These are phyloP conservation scores for Gracilinanus agilis DNA, from an alignment of 2,113 vertebrate genomes.

Conservation along the genomic window DNA sequence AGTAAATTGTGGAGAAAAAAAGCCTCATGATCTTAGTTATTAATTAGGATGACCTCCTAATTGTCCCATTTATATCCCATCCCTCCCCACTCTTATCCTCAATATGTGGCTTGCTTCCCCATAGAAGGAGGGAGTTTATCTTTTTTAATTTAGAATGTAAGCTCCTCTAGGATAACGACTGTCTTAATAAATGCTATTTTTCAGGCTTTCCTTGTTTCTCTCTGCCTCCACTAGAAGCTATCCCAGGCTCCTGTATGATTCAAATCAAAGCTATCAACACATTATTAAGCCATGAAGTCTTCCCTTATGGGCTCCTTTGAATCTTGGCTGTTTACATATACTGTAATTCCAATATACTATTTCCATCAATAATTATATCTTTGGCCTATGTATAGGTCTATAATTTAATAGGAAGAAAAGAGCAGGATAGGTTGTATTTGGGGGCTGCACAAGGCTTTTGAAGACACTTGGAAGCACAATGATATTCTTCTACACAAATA, in stretches of 20 bases:
- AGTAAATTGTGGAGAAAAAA: background rate
- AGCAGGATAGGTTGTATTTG: background rate
- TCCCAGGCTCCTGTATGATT: background rate
- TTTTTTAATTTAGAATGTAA: background rate
- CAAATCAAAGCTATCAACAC: background rate
- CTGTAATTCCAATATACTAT: background rate
- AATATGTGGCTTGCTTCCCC: background rate
- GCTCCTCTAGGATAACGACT: background rate
- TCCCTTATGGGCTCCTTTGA: background rate
- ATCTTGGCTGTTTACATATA: background rate
- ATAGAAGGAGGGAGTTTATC: background rate
- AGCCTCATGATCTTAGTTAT: background rate
- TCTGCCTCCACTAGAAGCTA: background rate
- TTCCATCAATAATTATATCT: background rate
- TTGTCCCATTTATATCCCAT: background rate
- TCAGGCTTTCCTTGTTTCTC: background rate
- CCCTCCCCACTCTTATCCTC: background rate
- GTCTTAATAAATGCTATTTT: background rate
- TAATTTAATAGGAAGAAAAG: conserved; percentile 1
- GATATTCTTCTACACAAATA: background rate
- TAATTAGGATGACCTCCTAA: background rate
- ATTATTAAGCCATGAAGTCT: background rate
- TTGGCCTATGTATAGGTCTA: background rate
- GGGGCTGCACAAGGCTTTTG: background rate
- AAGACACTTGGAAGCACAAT: background rate